Percentiles rank a stretch among this genome's conserved stretches.
phyloP scores from a whole-genome alignment of 2,888 invertebrate genomes.

The Pimpla rufipes region DNA sequence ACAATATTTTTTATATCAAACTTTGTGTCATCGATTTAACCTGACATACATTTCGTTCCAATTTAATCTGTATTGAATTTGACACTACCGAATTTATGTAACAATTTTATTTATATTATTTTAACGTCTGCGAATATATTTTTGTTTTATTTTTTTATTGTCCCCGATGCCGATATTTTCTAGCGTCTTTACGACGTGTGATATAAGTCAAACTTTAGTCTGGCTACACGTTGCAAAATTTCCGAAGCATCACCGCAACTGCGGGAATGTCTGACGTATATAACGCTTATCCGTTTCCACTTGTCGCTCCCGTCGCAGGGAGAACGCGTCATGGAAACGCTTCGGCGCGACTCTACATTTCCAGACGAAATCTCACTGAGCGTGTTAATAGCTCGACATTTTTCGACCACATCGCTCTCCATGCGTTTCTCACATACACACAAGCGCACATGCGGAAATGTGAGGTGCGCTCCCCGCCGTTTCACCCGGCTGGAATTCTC shows the following conservation, averaged over 20 bases:
- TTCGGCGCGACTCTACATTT: background rate
- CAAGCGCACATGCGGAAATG: conserved; percentile 7
- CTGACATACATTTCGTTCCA: no score
- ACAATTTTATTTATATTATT: no score
- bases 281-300: background rate
- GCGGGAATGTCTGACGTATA: background rate
- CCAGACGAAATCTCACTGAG: background rate
- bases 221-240: background rate
- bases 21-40: background rate
- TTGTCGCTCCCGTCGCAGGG: background rate
- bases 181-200: background rate
- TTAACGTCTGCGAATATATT: no score
- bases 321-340: background rate
- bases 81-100: no score
- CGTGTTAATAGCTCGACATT: background rate
- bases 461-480: background rate
- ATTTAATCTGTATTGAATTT: no score
- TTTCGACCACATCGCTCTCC: background rate
- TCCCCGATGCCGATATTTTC: no score
- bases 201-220: background rate
- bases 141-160: no score
- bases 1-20: background rate
- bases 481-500: conserved; percentile 17
- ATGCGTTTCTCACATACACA: background rate
- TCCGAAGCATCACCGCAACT: background rate